Evolutionary conservation across 2,888 invertebrate genomes (phyloP).

Genomic region (Drosophila macrothrix): DNA sequence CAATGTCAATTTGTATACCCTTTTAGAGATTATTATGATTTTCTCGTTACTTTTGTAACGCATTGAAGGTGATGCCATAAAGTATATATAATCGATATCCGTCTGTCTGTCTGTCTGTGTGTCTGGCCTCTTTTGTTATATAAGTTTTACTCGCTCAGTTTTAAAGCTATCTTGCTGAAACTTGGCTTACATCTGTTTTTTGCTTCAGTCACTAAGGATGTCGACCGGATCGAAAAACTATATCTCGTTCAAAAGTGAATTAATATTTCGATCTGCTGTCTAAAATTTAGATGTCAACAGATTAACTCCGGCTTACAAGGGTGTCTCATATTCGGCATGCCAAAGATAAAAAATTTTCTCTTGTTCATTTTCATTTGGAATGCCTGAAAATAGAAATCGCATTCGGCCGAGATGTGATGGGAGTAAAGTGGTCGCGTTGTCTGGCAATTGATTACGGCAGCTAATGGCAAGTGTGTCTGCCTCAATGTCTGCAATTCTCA

Average conservation of each 20-base stretch:
- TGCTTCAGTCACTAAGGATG: background rate
- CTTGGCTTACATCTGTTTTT: background rate
- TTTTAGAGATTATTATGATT: background rate
- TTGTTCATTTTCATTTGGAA: slow-evolving; percentile 38
- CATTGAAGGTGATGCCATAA: background rate
- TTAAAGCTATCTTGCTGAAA: background rate
- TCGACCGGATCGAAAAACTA: background rate
- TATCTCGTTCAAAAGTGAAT: background rate
- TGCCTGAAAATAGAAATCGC: slow-evolving; percentile 43
- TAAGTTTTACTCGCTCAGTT: background rate
- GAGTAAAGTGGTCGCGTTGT: slow-evolving; percentile 49
- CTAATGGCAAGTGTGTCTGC: slow-evolving; percentile 60
- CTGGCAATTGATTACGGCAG: slow-evolving; percentile 67
- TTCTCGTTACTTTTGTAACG: background rate
- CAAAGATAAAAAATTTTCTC: background rate
- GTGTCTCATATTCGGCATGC: background rate
- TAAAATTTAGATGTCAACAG: background rate
- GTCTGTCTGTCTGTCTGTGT: background rate
- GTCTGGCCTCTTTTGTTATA: background rate
- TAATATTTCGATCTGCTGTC: background rate
- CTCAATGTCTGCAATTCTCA: slow-evolving; percentile 53
- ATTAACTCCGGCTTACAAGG: background rate
- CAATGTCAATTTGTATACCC: slow-evolving; percentile 68
- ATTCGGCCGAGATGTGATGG: slow-evolving; percentile 10
- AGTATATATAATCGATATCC: background rate